Percentiles rank a stretch among this genome's conserved stretches.
phyloP scores from a whole-genome alignment of 2,888 invertebrate species.

The Morinoia aosen region DNA sequence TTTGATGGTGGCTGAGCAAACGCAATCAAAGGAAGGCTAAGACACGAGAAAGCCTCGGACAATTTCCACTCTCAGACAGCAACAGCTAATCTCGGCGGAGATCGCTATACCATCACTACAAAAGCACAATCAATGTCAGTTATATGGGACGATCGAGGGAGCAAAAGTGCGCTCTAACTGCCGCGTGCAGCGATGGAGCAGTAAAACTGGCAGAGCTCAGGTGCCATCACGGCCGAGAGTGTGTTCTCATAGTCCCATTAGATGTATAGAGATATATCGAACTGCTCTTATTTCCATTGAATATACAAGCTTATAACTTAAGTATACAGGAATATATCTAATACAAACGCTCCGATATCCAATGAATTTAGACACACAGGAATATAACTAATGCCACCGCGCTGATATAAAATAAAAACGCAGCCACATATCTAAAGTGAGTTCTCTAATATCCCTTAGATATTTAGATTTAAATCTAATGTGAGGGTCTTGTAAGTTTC shows the following conservation, averaged over 20 bases:
- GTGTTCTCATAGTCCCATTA: not conserved
- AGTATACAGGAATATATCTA: too few species aligned
- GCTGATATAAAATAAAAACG: too few species aligned
- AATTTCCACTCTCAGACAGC: not conserved
- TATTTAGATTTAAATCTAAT: not conserved
- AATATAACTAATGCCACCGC: too few species aligned
- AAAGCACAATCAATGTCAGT: conserved; percentile 7
- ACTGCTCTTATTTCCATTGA: too few species aligned
- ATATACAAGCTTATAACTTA: too few species aligned
- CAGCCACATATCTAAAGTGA: not conserved
- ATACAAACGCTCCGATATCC: too few species aligned
- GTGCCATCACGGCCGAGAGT: not conserved
- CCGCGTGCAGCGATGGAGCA: not conserved
- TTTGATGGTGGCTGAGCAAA: not conserved
- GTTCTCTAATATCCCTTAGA: not conserved
- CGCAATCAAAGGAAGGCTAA: not conserved
- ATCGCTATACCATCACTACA: conserved; percentile 15
- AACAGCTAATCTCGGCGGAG: not conserved
- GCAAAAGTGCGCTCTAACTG: not conserved
- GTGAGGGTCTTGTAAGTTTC: not conserved
- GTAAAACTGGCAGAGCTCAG: not conserved
- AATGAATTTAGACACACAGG: too few species aligned
- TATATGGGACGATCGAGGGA: not conserved
- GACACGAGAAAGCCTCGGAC: not conserved
- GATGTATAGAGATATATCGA: too few species aligned